Evolutionary conservation across 2,113 vertebrate species (phyloP), one percentile per base, ranked within the genome.

Genomic region (Poicephalus meyeri): DNA sequence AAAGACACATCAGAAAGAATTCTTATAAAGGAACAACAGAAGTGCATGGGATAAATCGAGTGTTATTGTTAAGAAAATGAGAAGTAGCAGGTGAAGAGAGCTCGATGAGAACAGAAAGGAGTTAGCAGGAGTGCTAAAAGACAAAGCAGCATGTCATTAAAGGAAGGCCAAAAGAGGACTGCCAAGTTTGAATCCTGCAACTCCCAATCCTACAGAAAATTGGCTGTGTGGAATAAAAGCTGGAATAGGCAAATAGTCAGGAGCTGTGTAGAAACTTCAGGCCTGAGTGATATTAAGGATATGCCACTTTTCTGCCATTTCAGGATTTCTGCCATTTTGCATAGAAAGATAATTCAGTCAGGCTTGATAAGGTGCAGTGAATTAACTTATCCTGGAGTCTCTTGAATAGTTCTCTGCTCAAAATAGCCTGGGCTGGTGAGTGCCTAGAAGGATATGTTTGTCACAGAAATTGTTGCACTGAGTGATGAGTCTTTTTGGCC

Each of bases 1-100:
- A 97, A 95, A 89, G 53, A 44, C 46, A 61, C 35, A 56, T 74
- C 41, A 92, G 56, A 83, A 83, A 73, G 37, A 80, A 79, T 11
- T 0, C 2, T 10, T 35, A 68, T 46, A 86, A 86, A 86, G 33
- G 55, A 82, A 56, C 21, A 72, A n/a, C 18, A 80, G 53, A 93
- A 88, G 49, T 21, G 10, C 26, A 52, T 2, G 4, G 25, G 28
- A 20, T 56, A 83, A 70, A 78, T 73, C n/a, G 41, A 73, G 20
- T 18, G 21, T 10, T 81, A 56, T 26, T 76, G 12, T 66, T 61
- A 80, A 63, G 55, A 64, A 9, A 76, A 7, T 79, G 56, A 89
- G 61, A 78, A 55, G 23, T 12, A 79, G 37, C 39, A 87, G 52
- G 55, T 96, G 73, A 93, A 63, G 39, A 71, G 10, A 74, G 7